Evolutionary conservation across 2,888 invertebrate genomes (phyloP), one percentile per base, ranked within the genome.

Genomic region (Ernsta delagoae): DNA sequence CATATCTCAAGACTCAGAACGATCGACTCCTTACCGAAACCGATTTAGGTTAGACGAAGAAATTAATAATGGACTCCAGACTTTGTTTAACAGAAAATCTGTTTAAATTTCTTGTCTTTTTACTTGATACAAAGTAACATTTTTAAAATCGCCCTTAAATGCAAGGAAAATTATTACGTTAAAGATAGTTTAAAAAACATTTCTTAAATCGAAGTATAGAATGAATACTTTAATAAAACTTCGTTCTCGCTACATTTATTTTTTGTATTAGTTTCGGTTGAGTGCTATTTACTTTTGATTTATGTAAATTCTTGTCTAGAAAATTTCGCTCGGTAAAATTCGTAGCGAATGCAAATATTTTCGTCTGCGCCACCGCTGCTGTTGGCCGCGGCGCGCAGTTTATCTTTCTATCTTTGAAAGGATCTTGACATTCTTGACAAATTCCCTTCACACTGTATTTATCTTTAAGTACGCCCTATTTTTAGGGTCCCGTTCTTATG

Each of bases 301-400:
- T 56, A 67, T 60, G 56, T 36, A 67, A 67, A 67, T 53, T 67
- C 60, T 61, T 56, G 67, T 67, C 67, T 67, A 45, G 50, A 53
- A 64, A 60, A 56, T 70, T 60, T 61, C 24, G 54, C 70, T 65
- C 61, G 9, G 56, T 36, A 59, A 68, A 67, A 62, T 62, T 62
- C 61, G n/a, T 57, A 68, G 34, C 62, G 68, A 68, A 68, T 63
- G 68, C 63, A 63, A 69, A 69, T 63, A 69, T 69, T 63, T 59
- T 69, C 57, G 59, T 45, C 61, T 61, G 54, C 62, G 65, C 41
- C 41, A 59, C 11, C 62, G 64, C 24, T 63, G 62, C 59, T 48
- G 48, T 54, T n/a, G 60, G 56, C 56, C 41, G 45, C 57, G 31
- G 53, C 57, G 31, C 53, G 53, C 24, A 53, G 5, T 53, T 53